Evolutionary conservation across 2,113 vertebrate species (phyloP), one percentile per base, ranked within the genome.

Genomic region (Suncus etruscus): DNA sequence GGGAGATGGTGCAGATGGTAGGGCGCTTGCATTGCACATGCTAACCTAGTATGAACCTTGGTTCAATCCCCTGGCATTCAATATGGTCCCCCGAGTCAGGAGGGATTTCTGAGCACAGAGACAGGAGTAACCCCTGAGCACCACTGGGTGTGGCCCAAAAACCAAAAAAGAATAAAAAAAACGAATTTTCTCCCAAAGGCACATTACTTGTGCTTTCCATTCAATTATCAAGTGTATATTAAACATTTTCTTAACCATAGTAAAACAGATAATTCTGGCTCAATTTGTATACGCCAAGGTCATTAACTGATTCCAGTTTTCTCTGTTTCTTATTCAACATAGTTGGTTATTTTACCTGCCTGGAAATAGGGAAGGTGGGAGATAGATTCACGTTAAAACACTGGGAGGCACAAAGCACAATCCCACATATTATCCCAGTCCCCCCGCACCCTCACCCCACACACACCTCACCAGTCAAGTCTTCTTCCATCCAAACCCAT

Each of bases 151-250:
- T 39, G 39, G 39, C 39, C 3, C 39, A 39, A 39, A 39, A 39
- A 39, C 39, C 39, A 39, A 39, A 39, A 39, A 39, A 39, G 5
- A 39, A n/a, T n/a, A 39, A 54, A 54, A 54, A 54, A 54, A 54
- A 5, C 7, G 31, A 22, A 32, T n/a, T 70, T 78, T 79, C 20
- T 82, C 25, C 79, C 29, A 66, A 8, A 27, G 39, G 16, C 48
- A 48, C 39, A 3, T 47, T 45, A 24, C 6, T 27, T 83, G 2
- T 68, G 14, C 31, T 90, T 87, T 87, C 15, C 31, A 58, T 83
- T 93, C 69, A 58, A 32, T 31, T 70, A 87, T 8, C 81, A 86
- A 91, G 68, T 32, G 77, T 45, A 77, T 12, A 77, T 47, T 45
- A 25, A 87, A 22, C 11, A 14, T 39, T 51, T 50, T 80, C 32